Percentiles rank a stretch among this genome's conserved stretches.
Conservation (phyloP, 1,140 invertebrate species). For the Euborellia annulipes region DNA sequence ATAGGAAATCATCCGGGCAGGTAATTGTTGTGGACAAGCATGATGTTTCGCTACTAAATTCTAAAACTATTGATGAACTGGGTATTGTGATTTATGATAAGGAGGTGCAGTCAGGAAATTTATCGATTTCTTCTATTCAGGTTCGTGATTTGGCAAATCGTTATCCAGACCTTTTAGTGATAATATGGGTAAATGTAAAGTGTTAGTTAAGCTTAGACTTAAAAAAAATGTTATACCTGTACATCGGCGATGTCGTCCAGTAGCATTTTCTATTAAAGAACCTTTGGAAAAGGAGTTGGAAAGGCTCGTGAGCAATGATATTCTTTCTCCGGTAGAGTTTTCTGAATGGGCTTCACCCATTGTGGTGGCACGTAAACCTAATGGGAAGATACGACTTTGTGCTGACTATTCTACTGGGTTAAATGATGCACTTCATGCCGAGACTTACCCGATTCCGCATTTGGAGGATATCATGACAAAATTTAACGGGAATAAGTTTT, state of each 20-base stretch:
- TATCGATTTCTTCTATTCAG: too few species aligned
- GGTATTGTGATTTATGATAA: too few species aligned
- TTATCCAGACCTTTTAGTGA: too few species aligned
- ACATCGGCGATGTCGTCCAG: conserved; percentile 22
- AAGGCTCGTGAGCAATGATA: conserved; percentile 20
- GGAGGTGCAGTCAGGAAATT: too few species aligned
- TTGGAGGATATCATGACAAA: conserved; percentile 15
- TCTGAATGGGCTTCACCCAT: conserved; percentile 29
- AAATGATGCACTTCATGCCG: conserved; percentile 12
- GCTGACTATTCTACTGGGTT: conserved; percentile 26
- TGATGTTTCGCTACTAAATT: too few species aligned
- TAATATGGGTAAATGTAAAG: too few species aligned
- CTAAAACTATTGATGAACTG: too few species aligned
- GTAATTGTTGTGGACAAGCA: too few species aligned
- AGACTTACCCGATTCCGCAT: conserved; percentile 14
- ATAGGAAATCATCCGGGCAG: too few species aligned
- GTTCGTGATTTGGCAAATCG: too few species aligned
- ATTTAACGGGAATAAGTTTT: conserved; percentile 11
- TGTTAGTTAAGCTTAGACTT: too few species aligned
- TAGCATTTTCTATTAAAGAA: conserved; percentile 25
- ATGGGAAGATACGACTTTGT: conserved; percentile 27
- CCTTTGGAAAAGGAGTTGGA: conserved; percentile 27
- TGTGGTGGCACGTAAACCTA: conserved; percentile 29
- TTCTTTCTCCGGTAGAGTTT: conserved; percentile 17
- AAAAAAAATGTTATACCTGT: conserved; percentile 14